Evolutionary conservation across 2,113 vertebrate genomes (phyloP), one percentile per base, ranked within the genome.

Genomic region (Hippocampus abdominalis): DNA sequence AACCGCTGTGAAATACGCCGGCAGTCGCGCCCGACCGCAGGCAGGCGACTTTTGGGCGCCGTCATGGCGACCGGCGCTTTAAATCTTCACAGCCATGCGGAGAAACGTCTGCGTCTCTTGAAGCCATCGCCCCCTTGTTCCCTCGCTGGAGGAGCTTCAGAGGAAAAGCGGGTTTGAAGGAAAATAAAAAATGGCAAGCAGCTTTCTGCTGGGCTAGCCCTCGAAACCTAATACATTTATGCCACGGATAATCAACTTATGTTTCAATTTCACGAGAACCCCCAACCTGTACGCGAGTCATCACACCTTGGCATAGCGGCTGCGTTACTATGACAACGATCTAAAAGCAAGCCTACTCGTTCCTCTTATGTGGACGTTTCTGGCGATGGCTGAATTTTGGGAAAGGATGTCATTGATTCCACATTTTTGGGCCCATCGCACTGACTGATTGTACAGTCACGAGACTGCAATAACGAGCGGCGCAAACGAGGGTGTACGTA

Each of bases 261-360:
- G 23, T 53, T 29, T 51, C 42, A 20, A 73, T 64, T n/a, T 12
- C 29, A 46, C 11, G 29, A 42, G 3, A 13, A 68, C 21, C 16
- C n/a, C 60, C 39, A 70, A 62, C 60, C 59, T 61, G 53, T 49
- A 72, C 56, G 69, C 66, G 56, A 20, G 71, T 59, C 46, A 61
- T 78, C 64, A 63, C 59, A 65, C 59, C 61, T 57, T 64, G 62
- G 62, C 54, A 11, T 15, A 25, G 25, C 23, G 27, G 54, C 3
- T 57, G 46, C 1, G 54, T 57, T 57, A 56, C 79, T 57, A 83
- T 80, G 77, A 73, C 25, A 81, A 83, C 77, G 36, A 36, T 67
- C n/a, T 74, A 68, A 65, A 75, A 61, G 60, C 63, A 60, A 66
- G 32, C 62, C 32, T 53, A 44, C 27, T 49, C 46, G 16, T 49